phyloP scores from a whole-genome alignment of 2,797 vertebrate species.

The Sternotherus odoratus region DNA sequence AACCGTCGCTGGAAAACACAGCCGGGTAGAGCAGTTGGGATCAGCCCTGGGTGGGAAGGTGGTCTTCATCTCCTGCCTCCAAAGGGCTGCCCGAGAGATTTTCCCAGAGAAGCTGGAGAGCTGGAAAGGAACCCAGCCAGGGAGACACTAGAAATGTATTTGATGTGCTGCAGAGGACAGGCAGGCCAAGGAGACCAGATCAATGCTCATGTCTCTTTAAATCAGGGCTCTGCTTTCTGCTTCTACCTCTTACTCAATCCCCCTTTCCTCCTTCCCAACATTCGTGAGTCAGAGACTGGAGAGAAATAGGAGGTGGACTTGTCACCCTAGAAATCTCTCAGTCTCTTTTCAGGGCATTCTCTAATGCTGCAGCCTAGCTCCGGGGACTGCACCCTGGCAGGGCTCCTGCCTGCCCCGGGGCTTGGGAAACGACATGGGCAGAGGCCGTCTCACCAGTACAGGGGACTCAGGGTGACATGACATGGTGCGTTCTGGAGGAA shows the following conservation, averaged over 20 bases:
- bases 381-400: background rate
- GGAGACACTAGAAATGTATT: background rate
- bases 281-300: background rate
- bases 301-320: background rate
- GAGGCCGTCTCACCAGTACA: background rate
- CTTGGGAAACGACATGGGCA: background rate
- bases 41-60: background rate
- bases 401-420: background rate
- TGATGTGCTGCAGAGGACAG: background rate
- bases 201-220: background rate
- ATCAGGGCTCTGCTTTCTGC: background rate
- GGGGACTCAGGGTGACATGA: background rate
- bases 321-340: background rate
- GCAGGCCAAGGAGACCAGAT: background rate
- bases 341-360: background rate
- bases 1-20: background rate
- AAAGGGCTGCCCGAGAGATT: background rate
- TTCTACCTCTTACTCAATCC: background rate
- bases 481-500: background rate
- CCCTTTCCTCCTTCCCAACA: background rate
- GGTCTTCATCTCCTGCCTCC: background rate
- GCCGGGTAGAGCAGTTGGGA: background rate
- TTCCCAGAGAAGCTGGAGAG: background rate
- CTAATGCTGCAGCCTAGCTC: background rate
- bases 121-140: background rate